These are phyloP conservation scores for Mercenaria mercenaria DNA, from an alignment of 1,140 invertebrate species.

Conservation along the genomic window DNA sequence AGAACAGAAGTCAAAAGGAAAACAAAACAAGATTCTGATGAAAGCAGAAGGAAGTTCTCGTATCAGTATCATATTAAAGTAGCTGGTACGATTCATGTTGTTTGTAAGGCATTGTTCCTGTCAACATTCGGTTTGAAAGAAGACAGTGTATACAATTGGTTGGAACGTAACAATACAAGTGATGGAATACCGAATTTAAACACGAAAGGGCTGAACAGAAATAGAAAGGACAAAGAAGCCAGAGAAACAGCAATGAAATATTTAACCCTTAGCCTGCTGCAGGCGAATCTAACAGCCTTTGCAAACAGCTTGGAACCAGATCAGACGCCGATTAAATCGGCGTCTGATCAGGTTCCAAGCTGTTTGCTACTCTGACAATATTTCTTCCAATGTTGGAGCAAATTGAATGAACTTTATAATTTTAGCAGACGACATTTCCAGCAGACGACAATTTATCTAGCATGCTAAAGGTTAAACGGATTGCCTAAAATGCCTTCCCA, in stretches of 20 bases:
- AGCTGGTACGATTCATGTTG: background rate
- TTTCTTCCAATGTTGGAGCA: too few species aligned
- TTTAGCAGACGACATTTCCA: too few species aligned
- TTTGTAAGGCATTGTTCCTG: conserved; percentile 32
- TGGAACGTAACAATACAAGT: background rate
- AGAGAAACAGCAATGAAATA: background rate
- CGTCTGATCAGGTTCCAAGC: too few species aligned
- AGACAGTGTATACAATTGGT: conserved; percentile 44
- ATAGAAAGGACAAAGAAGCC: background rate
- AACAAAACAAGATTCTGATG: background rate
- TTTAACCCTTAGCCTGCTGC: too few species aligned
- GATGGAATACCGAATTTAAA: background rate
- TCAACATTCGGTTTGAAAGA: conserved; percentile 37
- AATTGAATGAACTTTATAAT: too few species aligned
- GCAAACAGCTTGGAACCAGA: too few species aligned
- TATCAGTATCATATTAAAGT: too few species aligned
- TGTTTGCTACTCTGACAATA: too few species aligned
- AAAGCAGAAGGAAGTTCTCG: conserved; percentile 7
- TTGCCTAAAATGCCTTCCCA: conserved; percentile 6
- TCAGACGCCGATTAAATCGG: too few species aligned
- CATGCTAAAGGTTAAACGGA: too few species aligned
- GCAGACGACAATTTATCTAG: too few species aligned
- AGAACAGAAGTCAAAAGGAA: background rate
- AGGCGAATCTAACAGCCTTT: too few species aligned
- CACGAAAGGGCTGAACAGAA: background rate